phyloP scores from a whole-genome alignment of 2,888 invertebrate species.

The Halictus quadricinctus region DNA sequence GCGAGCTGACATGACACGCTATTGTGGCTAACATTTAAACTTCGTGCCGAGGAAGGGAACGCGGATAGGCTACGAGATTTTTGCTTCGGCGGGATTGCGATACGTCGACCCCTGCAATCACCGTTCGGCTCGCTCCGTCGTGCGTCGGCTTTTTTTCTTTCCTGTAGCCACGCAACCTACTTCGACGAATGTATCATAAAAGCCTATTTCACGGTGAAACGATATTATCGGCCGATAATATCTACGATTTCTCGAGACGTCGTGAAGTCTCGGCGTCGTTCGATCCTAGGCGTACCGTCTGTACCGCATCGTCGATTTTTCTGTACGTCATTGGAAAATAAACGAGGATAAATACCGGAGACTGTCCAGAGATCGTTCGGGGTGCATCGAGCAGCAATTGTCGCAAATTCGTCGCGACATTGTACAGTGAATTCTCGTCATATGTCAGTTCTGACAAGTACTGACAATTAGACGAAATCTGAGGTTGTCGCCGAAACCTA shows the following conservation, averaged over 20 bases:
- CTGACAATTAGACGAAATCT: too few species aligned
- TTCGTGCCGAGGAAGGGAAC: slow-evolving; percentile 62
- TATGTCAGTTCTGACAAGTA: too few species aligned
- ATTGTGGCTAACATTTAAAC: slow-evolving; percentile 71
- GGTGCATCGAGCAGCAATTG: slow-evolving; percentile 41
- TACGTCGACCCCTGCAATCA: slow-evolving; percentile 59
- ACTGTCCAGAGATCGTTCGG: slow-evolving; percentile 28
- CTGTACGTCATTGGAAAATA: background rate
- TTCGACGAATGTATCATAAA: slow-evolving; percentile 28
- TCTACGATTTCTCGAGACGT: slow-evolving; percentile 23
- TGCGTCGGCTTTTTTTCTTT: slow-evolving; percentile 27
- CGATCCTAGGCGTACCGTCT: background rate
- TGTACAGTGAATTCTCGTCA: too few species aligned
- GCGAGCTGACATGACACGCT: slow-evolving; percentile 59
- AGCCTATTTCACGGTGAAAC: slow-evolving; percentile 25
- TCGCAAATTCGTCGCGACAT: background rate
- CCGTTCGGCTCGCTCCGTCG: slow-evolving; percentile 36
- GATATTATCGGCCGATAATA: slow-evolving; percentile 24
- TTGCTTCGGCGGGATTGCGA: slow-evolving; percentile 59
- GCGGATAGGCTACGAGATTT: slow-evolving; percentile 52
- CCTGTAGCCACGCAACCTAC: slow-evolving; percentile 37
- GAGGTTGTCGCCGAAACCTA: too few species aligned
- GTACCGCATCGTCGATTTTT: background rate
- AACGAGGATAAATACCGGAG: slow-evolving; percentile 6
- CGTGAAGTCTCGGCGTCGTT: slow-evolving; percentile 1